Conservation (phyloP, 2,113 vertebrate species). For the Platysteira castanea region DNA sequence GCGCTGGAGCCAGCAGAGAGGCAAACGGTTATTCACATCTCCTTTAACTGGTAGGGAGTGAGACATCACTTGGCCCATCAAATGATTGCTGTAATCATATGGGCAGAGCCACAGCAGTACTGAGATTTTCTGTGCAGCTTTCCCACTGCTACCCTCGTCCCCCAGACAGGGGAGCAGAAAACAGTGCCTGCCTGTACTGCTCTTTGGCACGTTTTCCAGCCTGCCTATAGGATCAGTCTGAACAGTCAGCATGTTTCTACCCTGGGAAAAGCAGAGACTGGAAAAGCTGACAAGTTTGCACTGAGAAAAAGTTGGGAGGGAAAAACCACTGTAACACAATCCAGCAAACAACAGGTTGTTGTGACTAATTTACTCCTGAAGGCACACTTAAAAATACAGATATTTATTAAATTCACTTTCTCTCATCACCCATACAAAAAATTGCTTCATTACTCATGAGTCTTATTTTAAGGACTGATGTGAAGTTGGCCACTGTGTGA, state of each 20-base stretch:
- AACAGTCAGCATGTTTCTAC: neutral
- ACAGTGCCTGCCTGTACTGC: neutral
- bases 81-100: neutral
- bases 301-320: neutral
- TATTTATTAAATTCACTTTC: neutral
- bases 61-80: neutral
- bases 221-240: neutral
- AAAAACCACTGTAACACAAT: neutral
- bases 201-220: neutral
- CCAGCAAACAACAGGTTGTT: neutral
- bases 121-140: neutral
- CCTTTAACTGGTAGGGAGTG: rapidly evolving
- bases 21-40: neutral
- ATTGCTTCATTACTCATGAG: neutral
- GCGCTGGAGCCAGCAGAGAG: neutral
- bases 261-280: neutral
- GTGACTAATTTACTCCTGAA: neutral
- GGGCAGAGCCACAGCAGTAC: neutral
- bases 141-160: neutral
- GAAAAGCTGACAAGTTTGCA: neutral
- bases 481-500: neutral
- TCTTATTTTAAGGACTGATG: neutral
- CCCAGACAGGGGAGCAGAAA: neutral
- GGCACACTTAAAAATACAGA: neutral
- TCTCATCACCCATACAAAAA: neutral